Conservation (phyloP, 2,113 vertebrate genomes). For the Sylvia atricapilla region DNA sequence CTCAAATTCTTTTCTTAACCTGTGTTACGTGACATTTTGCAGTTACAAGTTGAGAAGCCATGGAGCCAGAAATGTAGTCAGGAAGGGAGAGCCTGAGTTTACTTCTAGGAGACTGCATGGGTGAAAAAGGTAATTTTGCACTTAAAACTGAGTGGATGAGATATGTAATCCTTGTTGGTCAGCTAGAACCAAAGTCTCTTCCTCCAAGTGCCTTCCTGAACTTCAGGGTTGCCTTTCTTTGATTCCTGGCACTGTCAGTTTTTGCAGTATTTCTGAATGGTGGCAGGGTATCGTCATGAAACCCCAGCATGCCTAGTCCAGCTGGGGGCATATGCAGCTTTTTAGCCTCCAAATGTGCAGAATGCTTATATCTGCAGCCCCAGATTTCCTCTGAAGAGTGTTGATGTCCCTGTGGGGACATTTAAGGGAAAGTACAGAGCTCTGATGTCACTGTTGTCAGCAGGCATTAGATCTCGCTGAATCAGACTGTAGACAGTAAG, state of each 20-base stretch:
- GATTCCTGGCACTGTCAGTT: not conserved
- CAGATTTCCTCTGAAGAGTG: not conserved
- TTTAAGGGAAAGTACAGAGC: not conserved
- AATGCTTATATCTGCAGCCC: not conserved
- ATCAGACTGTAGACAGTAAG: not conserved
- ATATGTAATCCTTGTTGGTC: not conserved
- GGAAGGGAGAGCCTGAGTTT: not conserved
- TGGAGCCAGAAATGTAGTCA: not conserved
- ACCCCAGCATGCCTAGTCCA: not conserved
- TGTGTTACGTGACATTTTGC: not conserved
- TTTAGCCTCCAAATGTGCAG: not conserved
- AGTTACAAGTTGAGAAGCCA: not conserved
- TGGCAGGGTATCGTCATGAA: accelerated
- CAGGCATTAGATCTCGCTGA: not conserved
- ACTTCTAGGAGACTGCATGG: not conserved
- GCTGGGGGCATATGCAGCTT: not conserved
- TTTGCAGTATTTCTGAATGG: not conserved
- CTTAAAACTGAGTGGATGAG: not conserved
- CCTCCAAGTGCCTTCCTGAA: not conserved
- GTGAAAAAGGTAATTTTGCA: not conserved
- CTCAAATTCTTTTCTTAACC: not conserved
- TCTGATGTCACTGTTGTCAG: not conserved
- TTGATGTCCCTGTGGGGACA: accelerated
- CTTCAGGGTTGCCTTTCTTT: not conserved
- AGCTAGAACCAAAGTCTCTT: not conserved